Evolutionary conservation across 2,888 invertebrate genomes (phyloP).

Genomic region (Pomacea canaliculata): DNA sequence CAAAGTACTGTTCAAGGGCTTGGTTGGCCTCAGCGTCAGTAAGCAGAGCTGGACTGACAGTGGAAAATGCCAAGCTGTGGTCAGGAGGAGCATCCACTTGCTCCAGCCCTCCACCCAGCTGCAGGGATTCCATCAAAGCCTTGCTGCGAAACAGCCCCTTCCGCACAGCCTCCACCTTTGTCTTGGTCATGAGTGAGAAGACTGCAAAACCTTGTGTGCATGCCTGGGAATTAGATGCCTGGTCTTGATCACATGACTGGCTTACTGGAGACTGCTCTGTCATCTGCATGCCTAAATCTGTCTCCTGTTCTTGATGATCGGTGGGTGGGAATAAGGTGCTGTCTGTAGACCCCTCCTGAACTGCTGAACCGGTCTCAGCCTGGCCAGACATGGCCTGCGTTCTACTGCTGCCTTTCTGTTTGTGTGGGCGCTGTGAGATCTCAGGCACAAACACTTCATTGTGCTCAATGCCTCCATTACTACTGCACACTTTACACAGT

Average conservation of each 20-base stretch:
- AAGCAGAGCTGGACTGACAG: slow-evolving; percentile 57
- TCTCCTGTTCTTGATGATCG: slow-evolving; percentile 6
- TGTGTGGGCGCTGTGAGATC: slow-evolving; percentile 23
- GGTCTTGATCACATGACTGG: slow-evolving; percentile 10
- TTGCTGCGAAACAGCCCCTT: slow-evolving; percentile 58
- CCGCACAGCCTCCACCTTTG: slow-evolving; percentile 58
- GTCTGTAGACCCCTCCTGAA: background rate
- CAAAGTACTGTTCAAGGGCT: slow-evolving; percentile 61
- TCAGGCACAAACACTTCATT: slow-evolving; percentile 64
- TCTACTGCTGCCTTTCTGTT: background rate
- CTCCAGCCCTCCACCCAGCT: slow-evolving; percentile 17
- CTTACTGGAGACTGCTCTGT: background rate
- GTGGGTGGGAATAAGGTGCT: background rate
- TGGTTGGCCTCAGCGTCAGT: slow-evolving; percentile 56
- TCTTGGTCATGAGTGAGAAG: slow-evolving; percentile 62
- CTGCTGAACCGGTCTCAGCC: background rate
- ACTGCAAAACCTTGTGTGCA: slow-evolving; percentile 49
- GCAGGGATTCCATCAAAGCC: slow-evolving; percentile 46
- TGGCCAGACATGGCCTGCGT: background rate
- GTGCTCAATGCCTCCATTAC: slow-evolving; percentile 61
- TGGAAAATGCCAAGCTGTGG: slow-evolving; percentile 54
- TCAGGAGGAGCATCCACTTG: slow-evolving; percentile 41
- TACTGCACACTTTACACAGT: slow-evolving; percentile 54
- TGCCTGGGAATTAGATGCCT: slow-evolving; percentile 8
- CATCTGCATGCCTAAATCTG: background rate